Evolutionary conservation across 2,113 vertebrate genomes (phyloP), one percentile per base, ranked within the genome.

Genomic region (Anolis sagrei): DNA sequence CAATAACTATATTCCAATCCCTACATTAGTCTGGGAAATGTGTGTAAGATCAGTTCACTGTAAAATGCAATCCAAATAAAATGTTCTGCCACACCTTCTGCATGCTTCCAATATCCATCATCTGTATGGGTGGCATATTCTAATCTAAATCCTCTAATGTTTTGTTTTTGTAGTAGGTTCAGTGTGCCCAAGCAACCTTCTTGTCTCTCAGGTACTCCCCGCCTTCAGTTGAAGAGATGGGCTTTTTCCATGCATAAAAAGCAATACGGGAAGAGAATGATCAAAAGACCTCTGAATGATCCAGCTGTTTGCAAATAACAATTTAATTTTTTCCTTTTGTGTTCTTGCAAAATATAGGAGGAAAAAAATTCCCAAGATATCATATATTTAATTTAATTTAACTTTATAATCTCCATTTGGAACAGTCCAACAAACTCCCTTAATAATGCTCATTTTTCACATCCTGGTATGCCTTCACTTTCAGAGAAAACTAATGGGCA

Each of bases 401-500:
- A 93, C 94, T 94, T 93, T 86, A 81, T 82, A 25, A 62, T 82
- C 87, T 92, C 58, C 86, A 85, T 83, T 92, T 91, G 82, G 6
- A 94, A 34, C 14, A 86, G 72, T 89, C 76, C 29, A 84, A 89
- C 66, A 85, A 87, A 88, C n/a, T 85, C 49, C 72, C 70, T 64
- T 92, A 91, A 91, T 91, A 93, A 93, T 76, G 90, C 44, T 84
- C 68, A 91, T 93, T 93, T 94, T 94, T 94, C 89, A 89, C 51
- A 91, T 27, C 90, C 80, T 89, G 82, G 58, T 88, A 86, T 79
- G 8, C 89, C 81, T 91, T 91, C 81, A 87, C 34, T 91, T 93
- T 90, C 93, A 92, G 92, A 90, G 82, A 90, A 94, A 95, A 89
- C 83, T 93, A 94, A 93, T 87, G 93, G 95, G 76, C 91, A 95